These are phyloP conservation scores for Andrena camellia DNA, from an alignment of 2,888 invertebrate genomes.

Conservation along the genomic window DNA sequence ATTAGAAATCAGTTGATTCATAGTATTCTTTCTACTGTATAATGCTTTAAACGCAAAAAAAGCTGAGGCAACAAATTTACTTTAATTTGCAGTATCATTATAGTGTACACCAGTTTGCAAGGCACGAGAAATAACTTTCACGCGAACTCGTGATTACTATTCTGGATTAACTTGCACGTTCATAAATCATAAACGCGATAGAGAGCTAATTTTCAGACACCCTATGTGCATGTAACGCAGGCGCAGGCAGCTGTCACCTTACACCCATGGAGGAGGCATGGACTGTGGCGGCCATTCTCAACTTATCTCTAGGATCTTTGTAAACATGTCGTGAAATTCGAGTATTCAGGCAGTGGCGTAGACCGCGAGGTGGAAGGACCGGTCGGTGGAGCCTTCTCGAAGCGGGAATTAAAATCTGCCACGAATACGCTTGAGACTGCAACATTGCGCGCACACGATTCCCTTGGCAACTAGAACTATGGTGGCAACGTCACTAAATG, in stretches of 20 bases:
- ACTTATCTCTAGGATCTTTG: constrained; percentile 86
- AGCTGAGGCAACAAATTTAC: background rate
- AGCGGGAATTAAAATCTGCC: constrained; percentile 59
- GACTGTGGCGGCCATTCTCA: constrained; percentile 84
- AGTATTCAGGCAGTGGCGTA: constrained; percentile 85
- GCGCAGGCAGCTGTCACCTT: constrained; percentile 85
- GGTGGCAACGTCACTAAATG: constrained; percentile 77
- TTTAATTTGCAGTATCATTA: background rate
- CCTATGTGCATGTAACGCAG: constrained; percentile 78
- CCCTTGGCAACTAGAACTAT: constrained; percentile 75
- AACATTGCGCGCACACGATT: constrained; percentile 69
- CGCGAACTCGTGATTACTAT: background rate
- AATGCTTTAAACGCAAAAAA: background rate
- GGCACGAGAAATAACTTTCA: background rate
- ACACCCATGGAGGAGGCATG: constrained; percentile 83
- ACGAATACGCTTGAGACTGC: constrained; percentile 51
- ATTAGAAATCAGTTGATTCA: background rate
- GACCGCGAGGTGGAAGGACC: constrained; percentile 76
- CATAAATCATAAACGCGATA: constrained; percentile 40
- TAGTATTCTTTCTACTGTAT: background rate
- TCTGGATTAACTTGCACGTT: constrained; percentile 29
- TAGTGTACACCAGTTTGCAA: background rate
- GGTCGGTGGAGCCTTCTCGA: constrained; percentile 54
- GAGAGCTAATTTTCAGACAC: constrained; percentile 67
- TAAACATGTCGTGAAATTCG: constrained; percentile 86